phyloP scores from a whole-genome alignment of 1,140 invertebrate species.

The Brachionus angularis region DNA sequence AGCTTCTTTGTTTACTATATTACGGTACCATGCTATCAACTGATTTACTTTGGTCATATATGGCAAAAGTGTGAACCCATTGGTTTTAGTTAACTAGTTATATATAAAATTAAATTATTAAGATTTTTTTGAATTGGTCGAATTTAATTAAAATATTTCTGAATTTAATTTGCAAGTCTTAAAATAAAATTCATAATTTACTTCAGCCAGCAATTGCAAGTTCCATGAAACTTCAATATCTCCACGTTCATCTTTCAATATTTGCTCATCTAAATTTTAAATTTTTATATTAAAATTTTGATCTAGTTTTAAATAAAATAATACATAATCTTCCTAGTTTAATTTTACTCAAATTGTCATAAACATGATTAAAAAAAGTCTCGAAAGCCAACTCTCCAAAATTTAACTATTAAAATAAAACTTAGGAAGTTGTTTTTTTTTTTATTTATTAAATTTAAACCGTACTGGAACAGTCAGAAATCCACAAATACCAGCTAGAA shows the following conservation, averaged over 20 bases:
- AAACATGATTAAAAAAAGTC: slow-evolving; percentile 1
- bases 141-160: too few relatives aligned
- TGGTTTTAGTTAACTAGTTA: slow-evolving; percentile 62
- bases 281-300: too few relatives aligned
- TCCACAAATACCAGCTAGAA: slow-evolving; percentile 17
- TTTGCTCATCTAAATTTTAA: slow-evolving; percentile 58
- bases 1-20: slow-evolving; percentile 65
- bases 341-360: slow-evolving; percentile 10
- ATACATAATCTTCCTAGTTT: slow-evolving; percentile 45
- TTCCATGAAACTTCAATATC: slow-evolving; percentile 75
- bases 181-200: slow-evolving; percentile 52
- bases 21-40: slow-evolving; percentile 65
- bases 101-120: slow-evolving; percentile 44
- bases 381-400: slow-evolving; percentile 32
- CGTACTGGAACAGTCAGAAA: background rate
- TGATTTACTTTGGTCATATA: slow-evolving; percentile 64
- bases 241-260: slow-evolving; percentile 68
- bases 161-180: too few relatives aligned
- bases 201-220: slow-evolving; percentile 69
- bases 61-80: slow-evolving; percentile 63
- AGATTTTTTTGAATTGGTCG: slow-evolving; percentile 44
- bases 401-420: background rate
- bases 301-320: slow-evolving; percentile 58
- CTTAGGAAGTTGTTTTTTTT: background rate
- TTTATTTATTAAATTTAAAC: background rate